phyloP scores from a whole-genome alignment of 2,113 vertebrate genomes.

The Pteronura brasiliensis region DNA sequence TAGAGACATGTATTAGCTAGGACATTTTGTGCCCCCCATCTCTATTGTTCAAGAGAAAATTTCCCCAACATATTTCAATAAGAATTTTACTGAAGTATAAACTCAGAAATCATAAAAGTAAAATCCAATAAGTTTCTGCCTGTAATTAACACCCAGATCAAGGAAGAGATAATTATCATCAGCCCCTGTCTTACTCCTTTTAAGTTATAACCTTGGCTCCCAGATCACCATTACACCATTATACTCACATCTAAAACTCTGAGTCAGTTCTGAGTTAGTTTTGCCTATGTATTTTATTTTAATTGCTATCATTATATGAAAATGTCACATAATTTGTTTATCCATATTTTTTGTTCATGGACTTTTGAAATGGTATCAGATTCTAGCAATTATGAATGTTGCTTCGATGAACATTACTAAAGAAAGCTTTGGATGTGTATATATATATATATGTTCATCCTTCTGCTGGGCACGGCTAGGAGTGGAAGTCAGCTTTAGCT shows the following conservation, averaged over 20 bases:
- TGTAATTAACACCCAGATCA: neutral
- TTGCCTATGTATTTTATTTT: neutral
- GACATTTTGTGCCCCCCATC: neutral
- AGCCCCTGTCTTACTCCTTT: neutral
- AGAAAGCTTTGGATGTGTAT: too few species aligned
- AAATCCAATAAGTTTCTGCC: neutral
- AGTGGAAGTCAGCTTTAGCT: neutral
- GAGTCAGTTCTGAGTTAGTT: neutral
- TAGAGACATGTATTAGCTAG: neutral
- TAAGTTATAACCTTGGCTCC: neutral
- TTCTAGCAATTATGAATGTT: neutral
- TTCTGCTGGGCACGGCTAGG: too few species aligned
- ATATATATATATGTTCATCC: neutral
- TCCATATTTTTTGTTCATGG: neutral
- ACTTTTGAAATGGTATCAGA: neutral
- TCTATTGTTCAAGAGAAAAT: neutral
- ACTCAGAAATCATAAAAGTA: neutral
- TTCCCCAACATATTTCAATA: neutral
- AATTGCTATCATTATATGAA: accelerated
- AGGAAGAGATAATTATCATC: neutral
- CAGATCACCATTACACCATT: neutral
- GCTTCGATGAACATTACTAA: neutral
- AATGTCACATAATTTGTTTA: neutral
- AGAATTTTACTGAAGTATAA: neutral
- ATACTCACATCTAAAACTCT: neutral